Evolutionary conservation across 2,113 vertebrate genomes (phyloP).

Genomic region (Aspidoscelis tigris): DNA sequence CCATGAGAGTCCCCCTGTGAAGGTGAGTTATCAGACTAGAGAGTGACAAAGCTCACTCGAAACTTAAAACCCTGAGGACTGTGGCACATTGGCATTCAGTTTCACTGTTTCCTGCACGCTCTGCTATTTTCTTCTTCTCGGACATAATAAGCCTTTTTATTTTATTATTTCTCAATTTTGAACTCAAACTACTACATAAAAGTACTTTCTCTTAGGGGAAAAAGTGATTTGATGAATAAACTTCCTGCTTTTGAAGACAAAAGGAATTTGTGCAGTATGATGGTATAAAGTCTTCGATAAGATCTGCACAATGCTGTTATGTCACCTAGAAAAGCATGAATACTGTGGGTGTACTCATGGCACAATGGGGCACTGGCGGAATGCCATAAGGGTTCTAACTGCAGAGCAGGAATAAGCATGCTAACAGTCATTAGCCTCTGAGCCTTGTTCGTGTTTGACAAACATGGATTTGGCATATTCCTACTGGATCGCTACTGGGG

Average conservation of each 20-base stretch:
- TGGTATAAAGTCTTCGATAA: not conserved
- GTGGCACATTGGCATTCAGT: not conserved
- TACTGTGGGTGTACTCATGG: too few relatives aligned
- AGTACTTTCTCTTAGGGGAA: not conserved
- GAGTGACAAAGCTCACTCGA: conserved; percentile 24
- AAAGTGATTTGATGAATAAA: not conserved
- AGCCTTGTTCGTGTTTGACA: too few relatives aligned
- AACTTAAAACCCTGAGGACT: conserved; percentile 27
- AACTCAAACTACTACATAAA: accelerated
- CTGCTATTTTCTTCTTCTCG: conserved; percentile 25
- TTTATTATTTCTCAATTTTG: conserved; percentile 25
- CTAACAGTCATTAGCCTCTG: too few relatives aligned
- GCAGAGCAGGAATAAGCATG: too few relatives aligned
- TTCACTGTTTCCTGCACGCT: not conserved
- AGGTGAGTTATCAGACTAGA: conserved; percentile 25
- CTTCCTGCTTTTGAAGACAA: conserved; percentile 13
- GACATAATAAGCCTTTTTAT: conserved; percentile 2
- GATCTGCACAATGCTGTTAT: not conserved
- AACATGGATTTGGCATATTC: too few relatives aligned
- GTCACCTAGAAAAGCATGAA: too few relatives aligned
- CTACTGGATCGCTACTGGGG: too few relatives aligned
- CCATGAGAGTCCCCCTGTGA: conserved; percentile 16
- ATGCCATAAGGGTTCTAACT: too few relatives aligned
- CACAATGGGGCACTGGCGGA: too few relatives aligned
- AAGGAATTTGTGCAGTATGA: not conserved